Conservation (phyloP, 2,888 invertebrate species). For the Beris morrisii region DNA sequence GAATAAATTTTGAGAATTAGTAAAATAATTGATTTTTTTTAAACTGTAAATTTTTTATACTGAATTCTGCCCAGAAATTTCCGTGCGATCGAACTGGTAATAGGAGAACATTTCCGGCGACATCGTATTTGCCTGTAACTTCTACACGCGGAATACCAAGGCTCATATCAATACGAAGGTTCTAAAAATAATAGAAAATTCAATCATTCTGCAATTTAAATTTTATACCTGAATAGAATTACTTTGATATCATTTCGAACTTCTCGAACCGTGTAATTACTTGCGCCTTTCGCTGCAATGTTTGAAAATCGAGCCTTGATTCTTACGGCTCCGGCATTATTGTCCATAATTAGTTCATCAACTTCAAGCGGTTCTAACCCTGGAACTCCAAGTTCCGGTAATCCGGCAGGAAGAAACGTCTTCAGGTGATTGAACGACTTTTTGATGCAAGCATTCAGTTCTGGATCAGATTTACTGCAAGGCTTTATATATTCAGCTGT, state of each 20-base stretch:
- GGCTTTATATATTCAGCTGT: slow-evolving; percentile 73
- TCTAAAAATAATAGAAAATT: slow-evolving; percentile 62
- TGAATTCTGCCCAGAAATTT: slow-evolving; percentile 78
- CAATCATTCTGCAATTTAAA: not conserved
- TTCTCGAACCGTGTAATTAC: slow-evolving; percentile 71
- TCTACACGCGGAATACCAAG: slow-evolving; percentile 68
- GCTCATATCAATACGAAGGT: slow-evolving; percentile 65
- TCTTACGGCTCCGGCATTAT: slow-evolving; percentile 74
- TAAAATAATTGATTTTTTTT: slow-evolving; percentile 12
- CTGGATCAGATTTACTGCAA: slow-evolving; percentile 68
- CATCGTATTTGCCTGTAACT: slow-evolving; percentile 74
- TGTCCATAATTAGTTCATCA: slow-evolving; percentile 73
- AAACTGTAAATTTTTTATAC: slow-evolving; percentile 56
- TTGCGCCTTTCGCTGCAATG: slow-evolving; percentile 74
- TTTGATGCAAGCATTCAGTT: slow-evolving; percentile 67
- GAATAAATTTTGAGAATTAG: slow-evolving; percentile 1
- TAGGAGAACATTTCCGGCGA: slow-evolving; percentile 73
- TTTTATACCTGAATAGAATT: not conserved
- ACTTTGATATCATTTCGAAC: slow-evolving; percentile 61
- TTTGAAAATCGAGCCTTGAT: slow-evolving; percentile 74
- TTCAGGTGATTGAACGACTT: slow-evolving; percentile 72
- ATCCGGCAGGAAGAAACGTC: slow-evolving; percentile 69
- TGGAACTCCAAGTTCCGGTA: slow-evolving; percentile 72
- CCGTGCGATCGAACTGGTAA: slow-evolving; percentile 79
- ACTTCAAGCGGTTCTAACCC: slow-evolving; percentile 74